A percentile compares a stretch with the other conserved stretches of the same genome.
These are phyloP conservation scores for Zaprionus nigranus DNA, from an alignment of 1,140 invertebrate species.

Conservation along the genomic window DNA sequence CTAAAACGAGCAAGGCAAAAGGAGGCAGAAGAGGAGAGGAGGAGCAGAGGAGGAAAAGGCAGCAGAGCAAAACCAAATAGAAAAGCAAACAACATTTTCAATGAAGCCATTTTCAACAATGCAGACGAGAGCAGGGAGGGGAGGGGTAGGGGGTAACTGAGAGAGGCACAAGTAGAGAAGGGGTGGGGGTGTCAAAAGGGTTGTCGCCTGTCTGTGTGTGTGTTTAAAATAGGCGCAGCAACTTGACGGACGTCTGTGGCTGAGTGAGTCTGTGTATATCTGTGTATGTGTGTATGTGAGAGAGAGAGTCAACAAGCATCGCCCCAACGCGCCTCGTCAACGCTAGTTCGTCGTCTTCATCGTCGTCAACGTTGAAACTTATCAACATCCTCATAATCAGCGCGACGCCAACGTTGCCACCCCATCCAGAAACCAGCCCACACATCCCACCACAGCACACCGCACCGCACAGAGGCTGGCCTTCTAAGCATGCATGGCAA, in stretches of 20 bases:
- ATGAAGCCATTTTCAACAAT: slow-evolving; percentile 79
- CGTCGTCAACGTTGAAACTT: slow-evolving; percentile 62
- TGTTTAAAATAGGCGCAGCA: slow-evolving; percentile 61
- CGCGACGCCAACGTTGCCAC: slow-evolving; percentile 64
- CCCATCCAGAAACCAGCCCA: slow-evolving; percentile 51
- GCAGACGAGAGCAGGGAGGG: not conserved
- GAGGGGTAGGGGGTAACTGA: not conserved
- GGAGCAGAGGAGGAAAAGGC: slow-evolving; percentile 53
- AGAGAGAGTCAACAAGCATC: slow-evolving; percentile 52
- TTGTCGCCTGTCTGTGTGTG: slow-evolving; percentile 40
- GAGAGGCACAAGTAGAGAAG: not conserved
- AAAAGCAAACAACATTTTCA: slow-evolving; percentile 83
- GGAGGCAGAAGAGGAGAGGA: slow-evolving; percentile 33
- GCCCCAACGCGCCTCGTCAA: slow-evolving; percentile 47
- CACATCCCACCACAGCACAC: slow-evolving; percentile 8
- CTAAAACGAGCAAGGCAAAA: slow-evolving; percentile 30
- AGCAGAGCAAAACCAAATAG: slow-evolving; percentile 78
- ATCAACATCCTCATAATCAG: slow-evolving; percentile 83
- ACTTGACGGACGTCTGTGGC: slow-evolving; percentile 47
- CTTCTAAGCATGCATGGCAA: slow-evolving; percentile 60
- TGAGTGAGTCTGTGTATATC: slow-evolving; percentile 28
- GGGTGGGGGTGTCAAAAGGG: slow-evolving; percentile 42
- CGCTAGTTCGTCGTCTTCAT: slow-evolving; percentile 39
- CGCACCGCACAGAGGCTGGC: not conserved
- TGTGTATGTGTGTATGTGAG: slow-evolving; percentile 19